Conservation (phyloP, 1,140 invertebrate genomes). For the Hycleus cichorii region DNA sequence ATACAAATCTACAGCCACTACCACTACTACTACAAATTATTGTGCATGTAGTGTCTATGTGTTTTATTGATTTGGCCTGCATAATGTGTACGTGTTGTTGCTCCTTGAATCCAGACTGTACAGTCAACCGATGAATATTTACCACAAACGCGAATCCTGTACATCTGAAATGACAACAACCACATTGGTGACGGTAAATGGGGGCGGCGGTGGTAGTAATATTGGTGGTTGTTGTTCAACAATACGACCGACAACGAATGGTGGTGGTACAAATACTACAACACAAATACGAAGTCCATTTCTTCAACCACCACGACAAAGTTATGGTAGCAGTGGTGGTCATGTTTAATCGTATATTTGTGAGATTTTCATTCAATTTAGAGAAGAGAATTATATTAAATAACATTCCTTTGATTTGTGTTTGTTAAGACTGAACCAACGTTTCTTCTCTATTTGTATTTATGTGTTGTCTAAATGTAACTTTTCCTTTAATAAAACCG, state of each 20-base stretch:
- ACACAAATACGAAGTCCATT: constrained; percentile 27
- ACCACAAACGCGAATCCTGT: constrained; percentile 58
- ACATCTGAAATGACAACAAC: constrained; percentile 63
- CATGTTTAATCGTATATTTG: constrained; percentile 24
- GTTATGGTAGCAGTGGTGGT: constrained; percentile 21
- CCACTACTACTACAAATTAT: not conserved
- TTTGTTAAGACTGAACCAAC: not conserved
- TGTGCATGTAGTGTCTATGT: not conserved
- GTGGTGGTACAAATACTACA: not conserved
- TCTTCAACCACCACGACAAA: constrained; percentile 30
- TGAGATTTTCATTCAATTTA: not conserved
- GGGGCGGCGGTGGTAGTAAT: constrained; percentile 11
- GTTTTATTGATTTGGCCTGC: constrained; percentile 12
- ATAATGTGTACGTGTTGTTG: not conserved
- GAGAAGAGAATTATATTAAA: not conserved
- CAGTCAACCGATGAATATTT: constrained; percentile 50
- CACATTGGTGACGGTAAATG: constrained; percentile 48
- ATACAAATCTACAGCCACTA: too few species aligned
- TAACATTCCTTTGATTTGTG: not conserved
- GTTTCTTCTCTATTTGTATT: not conserved
- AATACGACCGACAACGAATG: constrained; percentile 13
- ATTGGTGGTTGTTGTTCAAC: not conserved
- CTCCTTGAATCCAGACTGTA: constrained; percentile 47
- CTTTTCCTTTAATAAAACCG: not conserved
- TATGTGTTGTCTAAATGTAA: not conserved